Percentiles rank a stretch among this genome's conserved stretches.
Conservation (phyloP, 2,888 invertebrate species). For the Epinotia brunnichana region DNA sequence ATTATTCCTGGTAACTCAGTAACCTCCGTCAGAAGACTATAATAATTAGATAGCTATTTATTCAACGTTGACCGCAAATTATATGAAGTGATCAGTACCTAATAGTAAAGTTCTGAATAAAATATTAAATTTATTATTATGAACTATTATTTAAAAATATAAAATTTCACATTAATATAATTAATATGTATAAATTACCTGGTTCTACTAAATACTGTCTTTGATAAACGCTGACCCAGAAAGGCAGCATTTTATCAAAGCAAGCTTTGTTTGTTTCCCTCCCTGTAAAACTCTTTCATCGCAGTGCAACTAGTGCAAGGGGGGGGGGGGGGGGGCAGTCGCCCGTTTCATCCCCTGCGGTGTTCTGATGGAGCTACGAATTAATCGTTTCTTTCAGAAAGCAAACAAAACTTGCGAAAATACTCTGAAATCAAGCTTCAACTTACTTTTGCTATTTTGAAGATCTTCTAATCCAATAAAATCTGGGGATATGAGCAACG, state of each 20-base stretch:
- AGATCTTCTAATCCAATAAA: no score
- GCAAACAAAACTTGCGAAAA: no score
- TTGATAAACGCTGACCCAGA: conserved; percentile 34
- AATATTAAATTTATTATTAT: no score
- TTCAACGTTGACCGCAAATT: not conserved
- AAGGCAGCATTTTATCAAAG: conserved; percentile 27
- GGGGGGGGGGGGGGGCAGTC: conserved; percentile 34
- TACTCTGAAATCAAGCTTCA: no score
- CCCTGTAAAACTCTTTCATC: conserved; percentile 37
- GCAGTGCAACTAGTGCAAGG: no score
- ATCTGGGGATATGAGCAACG: no score
- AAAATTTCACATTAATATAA: no score
- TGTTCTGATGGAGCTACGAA: conserved; percentile 17
- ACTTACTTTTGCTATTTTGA: no score
- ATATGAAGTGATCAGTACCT: not conserved
- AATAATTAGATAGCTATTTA: not conserved
- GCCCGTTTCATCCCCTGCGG: conserved; percentile 17
- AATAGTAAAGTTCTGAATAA: not conserved
- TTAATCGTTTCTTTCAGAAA: not conserved
- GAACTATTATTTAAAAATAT: no score
- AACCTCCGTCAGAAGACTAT: not conserved
- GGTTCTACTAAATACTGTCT: not conserved
- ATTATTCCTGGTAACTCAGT: not conserved
- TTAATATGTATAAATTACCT: no score
- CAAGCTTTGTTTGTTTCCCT: conserved; percentile 34